phyloP scores from a whole-genome alignment of 2,797 vertebrate species.

The Carcharodon carcharias region DNA sequence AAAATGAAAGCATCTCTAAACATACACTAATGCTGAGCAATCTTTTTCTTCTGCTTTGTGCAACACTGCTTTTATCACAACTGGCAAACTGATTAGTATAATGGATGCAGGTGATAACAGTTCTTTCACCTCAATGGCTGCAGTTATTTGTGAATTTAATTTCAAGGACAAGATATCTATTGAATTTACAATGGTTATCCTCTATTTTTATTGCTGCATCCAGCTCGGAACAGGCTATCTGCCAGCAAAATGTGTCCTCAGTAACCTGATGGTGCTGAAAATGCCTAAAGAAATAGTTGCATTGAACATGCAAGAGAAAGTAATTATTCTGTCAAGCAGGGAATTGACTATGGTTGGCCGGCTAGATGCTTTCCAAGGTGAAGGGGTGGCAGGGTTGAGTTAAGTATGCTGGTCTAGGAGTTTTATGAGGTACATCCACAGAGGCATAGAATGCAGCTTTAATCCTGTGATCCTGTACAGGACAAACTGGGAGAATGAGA shows the following conservation, averaged over 20 bases:
- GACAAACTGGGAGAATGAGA: not conserved
- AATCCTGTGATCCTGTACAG: not conserved
- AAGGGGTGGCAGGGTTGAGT: not conserved
- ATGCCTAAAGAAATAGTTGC: not conserved
- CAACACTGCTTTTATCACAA: not conserved
- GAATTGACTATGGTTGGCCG: not conserved
- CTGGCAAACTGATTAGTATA: not conserved
- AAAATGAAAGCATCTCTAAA: not conserved
- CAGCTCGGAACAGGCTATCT: not conserved
- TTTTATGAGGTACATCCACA: not conserved
- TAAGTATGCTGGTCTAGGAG: not conserved
- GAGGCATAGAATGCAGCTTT: not conserved
- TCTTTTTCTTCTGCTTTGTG: not conserved
- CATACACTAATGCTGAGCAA: not conserved
- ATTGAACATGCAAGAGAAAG: slow-evolving; percentile 7
- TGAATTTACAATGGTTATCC: not conserved
- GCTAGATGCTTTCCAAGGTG: too few species aligned
- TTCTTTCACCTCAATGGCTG: not conserved
- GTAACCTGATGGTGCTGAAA: not conserved
- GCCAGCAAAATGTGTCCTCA: not conserved
- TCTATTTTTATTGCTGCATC: not conserved
- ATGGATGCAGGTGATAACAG: not conserved
- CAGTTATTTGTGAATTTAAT: slow-evolving; percentile 22
- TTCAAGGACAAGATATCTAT: not conserved
- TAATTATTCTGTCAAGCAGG: slow-evolving; percentile 15